Conservation (phyloP, 2,888 invertebrate genomes). For the Netelia inedita region DNA sequence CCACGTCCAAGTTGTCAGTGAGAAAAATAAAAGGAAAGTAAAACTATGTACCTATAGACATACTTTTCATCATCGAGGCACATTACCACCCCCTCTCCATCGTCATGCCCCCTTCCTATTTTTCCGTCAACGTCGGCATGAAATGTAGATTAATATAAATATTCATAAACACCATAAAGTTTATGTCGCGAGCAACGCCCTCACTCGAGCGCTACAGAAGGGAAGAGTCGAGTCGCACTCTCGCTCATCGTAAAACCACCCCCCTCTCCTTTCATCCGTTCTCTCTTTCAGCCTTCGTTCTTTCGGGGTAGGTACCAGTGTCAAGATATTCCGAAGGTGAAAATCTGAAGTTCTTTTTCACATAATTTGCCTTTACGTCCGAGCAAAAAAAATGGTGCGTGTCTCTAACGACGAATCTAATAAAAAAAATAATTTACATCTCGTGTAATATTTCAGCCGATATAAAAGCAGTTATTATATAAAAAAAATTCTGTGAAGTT, state of each 20-base stretch:
- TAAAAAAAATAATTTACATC: too few relatives aligned
- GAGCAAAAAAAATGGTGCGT: neutral
- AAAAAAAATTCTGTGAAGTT: neutral
- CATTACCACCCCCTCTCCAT: slow-evolving; percentile 53
- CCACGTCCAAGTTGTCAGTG: slow-evolving; percentile 20
- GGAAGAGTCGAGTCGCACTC: slow-evolving; percentile 73
- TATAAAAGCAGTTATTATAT: neutral
- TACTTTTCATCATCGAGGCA: slow-evolving; percentile 53
- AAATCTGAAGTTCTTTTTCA: slow-evolving; percentile 22
- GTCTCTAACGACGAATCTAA: too few relatives aligned
- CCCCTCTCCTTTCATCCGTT: slow-evolving; percentile 63
- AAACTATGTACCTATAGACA: slow-evolving; percentile 3
- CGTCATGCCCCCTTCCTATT: slow-evolving; percentile 39
- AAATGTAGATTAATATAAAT: slow-evolving; percentile 85
- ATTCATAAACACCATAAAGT: slow-evolving; percentile 85
- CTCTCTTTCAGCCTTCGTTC: slow-evolving; percentile 51
- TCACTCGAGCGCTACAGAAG: slow-evolving; percentile 53
- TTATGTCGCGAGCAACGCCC: slow-evolving; percentile 81
- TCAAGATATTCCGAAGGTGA: slow-evolving; percentile 45
- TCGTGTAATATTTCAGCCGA: neutral
- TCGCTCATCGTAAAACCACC: slow-evolving; percentile 82
- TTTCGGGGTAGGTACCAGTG: slow-evolving; percentile 25
- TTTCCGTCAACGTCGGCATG: slow-evolving; percentile 78
- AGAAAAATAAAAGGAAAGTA: slow-evolving; percentile 39
- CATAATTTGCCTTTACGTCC: neutral